Percentiles rank a stretch among this genome's conserved stretches.
Conservation (phyloP, 2,113 vertebrate species). For the Anolis sagrei region DNA sequence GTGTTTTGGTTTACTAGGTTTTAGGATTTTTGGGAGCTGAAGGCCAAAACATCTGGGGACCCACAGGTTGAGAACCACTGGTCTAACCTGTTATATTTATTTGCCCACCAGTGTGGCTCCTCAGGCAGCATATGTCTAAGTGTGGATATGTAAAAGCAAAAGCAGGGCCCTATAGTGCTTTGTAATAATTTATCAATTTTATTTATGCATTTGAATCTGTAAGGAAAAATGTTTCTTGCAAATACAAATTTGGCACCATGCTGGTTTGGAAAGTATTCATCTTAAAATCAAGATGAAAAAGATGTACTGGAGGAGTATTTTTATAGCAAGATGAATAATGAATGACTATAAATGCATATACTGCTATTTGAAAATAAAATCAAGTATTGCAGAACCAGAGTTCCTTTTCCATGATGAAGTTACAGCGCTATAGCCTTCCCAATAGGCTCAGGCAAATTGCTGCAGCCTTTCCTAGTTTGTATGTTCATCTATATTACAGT, state of each 20-base stretch:
- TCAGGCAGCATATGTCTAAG: background rate
- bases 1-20: no score
- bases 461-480: background rate
- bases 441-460: no score
- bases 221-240: background rate
- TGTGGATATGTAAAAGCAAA: background rate
- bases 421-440: no score
- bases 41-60: no score
- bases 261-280: background rate
- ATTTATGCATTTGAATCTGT: background rate
- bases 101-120: background rate
- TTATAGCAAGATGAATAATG: background rate
- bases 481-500: background rate
- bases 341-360: background rate
- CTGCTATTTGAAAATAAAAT: no score
- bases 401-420: no score
- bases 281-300: background rate
- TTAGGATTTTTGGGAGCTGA: no score
- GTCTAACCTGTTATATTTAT: background rate
- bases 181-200: background rate
- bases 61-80: no score
- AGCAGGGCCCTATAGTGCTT: background rate
- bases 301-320: background rate
- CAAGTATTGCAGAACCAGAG: no score
- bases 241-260: background rate